Evolutionary conservation across 2,888 invertebrate species (phyloP).

Genomic region (Brachypalpus laphriformis): DNA sequence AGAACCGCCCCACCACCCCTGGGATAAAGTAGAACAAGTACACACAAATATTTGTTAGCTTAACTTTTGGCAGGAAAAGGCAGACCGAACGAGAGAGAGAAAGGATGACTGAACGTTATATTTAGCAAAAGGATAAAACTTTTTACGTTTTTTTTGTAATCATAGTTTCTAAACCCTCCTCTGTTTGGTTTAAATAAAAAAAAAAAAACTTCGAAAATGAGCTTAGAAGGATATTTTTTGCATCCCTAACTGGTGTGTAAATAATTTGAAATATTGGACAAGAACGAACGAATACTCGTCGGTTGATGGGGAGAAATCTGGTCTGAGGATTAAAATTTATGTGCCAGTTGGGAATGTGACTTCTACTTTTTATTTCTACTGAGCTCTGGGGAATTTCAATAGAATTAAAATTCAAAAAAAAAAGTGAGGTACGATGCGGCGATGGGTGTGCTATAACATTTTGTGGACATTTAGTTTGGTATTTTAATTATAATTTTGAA

Average conservation of each 20-base stretch:
- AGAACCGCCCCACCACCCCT: too few relatives aligned
- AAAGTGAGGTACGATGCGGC: neutral
- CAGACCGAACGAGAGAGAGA: neutral
- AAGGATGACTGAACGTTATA: conserved; percentile 8
- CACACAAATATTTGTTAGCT: conserved; percentile 68
- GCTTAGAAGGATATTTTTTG: neutral
- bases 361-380: neutral
- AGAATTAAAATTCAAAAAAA: neutral
- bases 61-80: conserved; percentile 29
- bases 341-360: neutral
- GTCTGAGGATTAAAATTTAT: conserved; percentile 21
- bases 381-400: neutral
- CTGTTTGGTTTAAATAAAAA: neutral
- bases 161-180: conserved; percentile 6
- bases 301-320: neutral
- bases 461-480: neutral
- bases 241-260: neutral
- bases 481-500: neutral
- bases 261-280: conserved; percentile 3
- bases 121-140: conserved; percentile 43
- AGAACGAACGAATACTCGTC: neutral
- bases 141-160: neutral
- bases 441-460: neutral
- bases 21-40: conserved; percentile 50
- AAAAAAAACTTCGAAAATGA: neutral